Percentiles rank a stretch among this genome's conserved stretches.
Evolutionary conservation across 2,797 vertebrate species (phyloP).

Genomic region (Rhodeus uyekii): DNA sequence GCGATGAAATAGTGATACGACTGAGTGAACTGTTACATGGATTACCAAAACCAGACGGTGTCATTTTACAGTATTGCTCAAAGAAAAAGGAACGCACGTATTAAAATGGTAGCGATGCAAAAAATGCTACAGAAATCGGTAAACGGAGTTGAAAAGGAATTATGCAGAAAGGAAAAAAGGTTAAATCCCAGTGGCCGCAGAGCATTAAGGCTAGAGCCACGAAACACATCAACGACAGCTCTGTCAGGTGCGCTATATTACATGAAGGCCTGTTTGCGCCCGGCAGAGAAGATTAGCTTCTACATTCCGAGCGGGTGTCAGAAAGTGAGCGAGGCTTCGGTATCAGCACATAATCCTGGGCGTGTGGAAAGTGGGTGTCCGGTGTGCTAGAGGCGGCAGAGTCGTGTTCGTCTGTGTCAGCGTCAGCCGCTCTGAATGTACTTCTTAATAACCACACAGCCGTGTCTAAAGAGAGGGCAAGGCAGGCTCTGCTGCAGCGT

Average conservation of each 20-base stretch:
- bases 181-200: conserved; percentile 36
- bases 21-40: conserved; percentile 39
- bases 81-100: conserved; percentile 19
- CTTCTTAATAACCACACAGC: conserved; percentile 98
- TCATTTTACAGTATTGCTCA: conserved; percentile 28
- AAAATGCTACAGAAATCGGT: conserved; percentile 35
- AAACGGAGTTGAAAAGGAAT: not conserved
- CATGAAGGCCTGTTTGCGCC: conserved; percentile 48
- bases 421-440: conserved; percentile 97
- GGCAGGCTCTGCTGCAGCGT: conserved; percentile 95
- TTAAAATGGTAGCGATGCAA: not conserved
- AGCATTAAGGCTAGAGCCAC: conserved; percentile 55
- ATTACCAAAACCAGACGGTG: conserved; percentile 26
- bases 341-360: conserved; percentile 49
- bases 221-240: conserved; percentile 46
- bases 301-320: conserved; percentile 50
- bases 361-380: conserved; percentile 17
- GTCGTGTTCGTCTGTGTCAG: not conserved
- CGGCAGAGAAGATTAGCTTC: conserved; percentile 50
- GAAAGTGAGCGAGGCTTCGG: conserved; percentile 26
- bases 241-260: conserved; percentile 47
- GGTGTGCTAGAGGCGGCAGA: conserved; percentile 1
- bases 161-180: not conserved
- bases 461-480: conserved; percentile 97
- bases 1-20: conserved; percentile 3